Conservation (phyloP, 2,888 invertebrate species). For the Podabrus alpinus region DNA sequence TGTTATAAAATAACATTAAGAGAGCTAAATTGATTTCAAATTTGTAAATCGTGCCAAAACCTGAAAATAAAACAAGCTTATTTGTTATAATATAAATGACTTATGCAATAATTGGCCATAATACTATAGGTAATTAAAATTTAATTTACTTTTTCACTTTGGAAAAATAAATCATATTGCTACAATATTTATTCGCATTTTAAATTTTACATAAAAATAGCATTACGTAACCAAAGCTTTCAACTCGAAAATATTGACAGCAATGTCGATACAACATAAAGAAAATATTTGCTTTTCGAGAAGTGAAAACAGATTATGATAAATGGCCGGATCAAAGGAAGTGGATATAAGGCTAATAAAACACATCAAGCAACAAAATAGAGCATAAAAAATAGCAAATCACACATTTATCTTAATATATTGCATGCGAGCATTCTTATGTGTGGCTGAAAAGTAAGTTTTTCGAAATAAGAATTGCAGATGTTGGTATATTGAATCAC, state of each 20-base stretch:
- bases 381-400: neutral
- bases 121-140: neutral
- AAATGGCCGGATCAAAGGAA: conserved; percentile 3
- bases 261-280: conserved; percentile 4
- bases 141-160: neutral
- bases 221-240: neutral
- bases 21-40: neutral
- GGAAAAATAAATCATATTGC: neutral
- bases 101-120: neutral
- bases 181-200: neutral
- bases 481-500: neutral
- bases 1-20: neutral
- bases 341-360: conserved; percentile 6
- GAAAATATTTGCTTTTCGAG: conserved; percentile 3
- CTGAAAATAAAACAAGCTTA: neutral
- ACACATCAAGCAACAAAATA: neutral
- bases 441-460: neutral
- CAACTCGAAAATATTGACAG: neutral
- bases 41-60: neutral
- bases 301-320: conserved; percentile 10
- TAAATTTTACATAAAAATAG: neutral
- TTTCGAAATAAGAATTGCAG: neutral
- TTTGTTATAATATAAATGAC: neutral
- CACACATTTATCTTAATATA: neutral
- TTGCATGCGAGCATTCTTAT: neutral